Evolutionary conservation across 2,888 invertebrate genomes (phyloP).

Genomic region (Synanthedon andrenaeformis): DNA sequence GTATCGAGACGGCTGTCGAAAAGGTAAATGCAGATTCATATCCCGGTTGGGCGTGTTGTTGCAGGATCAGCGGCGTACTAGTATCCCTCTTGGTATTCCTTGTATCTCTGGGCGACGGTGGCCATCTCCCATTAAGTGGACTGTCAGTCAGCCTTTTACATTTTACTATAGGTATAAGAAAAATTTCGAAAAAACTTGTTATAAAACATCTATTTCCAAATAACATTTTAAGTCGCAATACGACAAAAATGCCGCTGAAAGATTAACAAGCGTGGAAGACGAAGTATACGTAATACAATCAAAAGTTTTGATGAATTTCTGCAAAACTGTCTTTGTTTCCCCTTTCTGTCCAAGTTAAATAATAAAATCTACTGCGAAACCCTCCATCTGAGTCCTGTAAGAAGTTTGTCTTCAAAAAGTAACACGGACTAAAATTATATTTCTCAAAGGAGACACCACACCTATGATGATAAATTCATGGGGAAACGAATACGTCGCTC

Average conservation of each 20-base stretch:
- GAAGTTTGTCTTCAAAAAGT: conserved; percentile 25
- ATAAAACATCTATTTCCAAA: background rate
- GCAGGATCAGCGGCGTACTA: too few species aligned
- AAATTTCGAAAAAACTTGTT: too few species aligned
- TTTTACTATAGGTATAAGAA: too few species aligned
- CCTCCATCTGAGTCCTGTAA: conserved; percentile 31
- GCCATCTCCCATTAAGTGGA: too few species aligned
- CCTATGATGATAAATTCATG: too few species aligned
- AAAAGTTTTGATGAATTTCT: conserved; percentile 67
- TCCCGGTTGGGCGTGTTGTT: too few species aligned
- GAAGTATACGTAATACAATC: conserved; percentile 58
- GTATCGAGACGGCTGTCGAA: too few species aligned
- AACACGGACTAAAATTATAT: conserved; percentile 22
- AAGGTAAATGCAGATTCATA: too few species aligned
- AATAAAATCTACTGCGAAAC: conserved; percentile 46
- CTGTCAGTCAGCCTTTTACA: too few species aligned
- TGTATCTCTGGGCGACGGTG: too few species aligned
- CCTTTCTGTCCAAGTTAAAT: conserved; percentile 54
- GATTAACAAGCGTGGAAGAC: conserved; percentile 47
- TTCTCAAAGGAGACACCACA: conserved; percentile 10
- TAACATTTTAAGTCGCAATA: background rate
- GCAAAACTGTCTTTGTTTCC: conserved; percentile 60
- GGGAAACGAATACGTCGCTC: too few species aligned
- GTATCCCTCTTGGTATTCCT: too few species aligned
- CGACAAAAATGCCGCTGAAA: conserved; percentile 15